Conservation (phyloP, 2,797 vertebrate genomes). For the Gallirallus australis region DNA sequence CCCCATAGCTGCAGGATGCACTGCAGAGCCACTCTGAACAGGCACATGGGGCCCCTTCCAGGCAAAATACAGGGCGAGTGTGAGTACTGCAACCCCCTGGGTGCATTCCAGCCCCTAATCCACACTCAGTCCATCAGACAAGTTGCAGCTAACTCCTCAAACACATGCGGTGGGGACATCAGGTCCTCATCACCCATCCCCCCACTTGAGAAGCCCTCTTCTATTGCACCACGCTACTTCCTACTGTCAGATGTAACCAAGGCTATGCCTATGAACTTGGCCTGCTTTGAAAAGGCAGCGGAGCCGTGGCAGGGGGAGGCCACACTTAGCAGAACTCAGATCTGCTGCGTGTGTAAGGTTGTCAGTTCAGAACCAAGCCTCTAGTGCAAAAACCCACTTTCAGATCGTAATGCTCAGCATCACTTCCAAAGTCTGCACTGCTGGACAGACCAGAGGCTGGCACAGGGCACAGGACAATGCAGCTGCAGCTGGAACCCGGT, state of each 20-base stretch:
- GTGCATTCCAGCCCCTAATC: not conserved
- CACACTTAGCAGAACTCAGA: fast-evolving
- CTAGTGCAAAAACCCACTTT: not conserved
- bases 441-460: no score
- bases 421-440: not conserved
- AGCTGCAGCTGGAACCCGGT: fast-evolving
- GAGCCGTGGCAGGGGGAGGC: not conserved
- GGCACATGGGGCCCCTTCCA: fast-evolving
- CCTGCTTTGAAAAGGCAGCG: not conserved
- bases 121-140: fast-evolving
- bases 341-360: fast-evolving
- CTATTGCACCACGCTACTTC: not conserved
- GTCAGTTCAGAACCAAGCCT: not conserved
- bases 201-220: not conserved
- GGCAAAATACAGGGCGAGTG: fast-evolving
- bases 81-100: fast-evolving
- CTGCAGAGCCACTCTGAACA: not conserved
- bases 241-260: fast-evolving
- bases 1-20: fast-evolving
- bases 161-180: fast-evolving
- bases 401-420: fast-evolving
- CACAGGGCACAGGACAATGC: fast-evolving
- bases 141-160: not conserved
- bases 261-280: fast-evolving
- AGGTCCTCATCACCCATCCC: fast-evolving